phyloP scores from a whole-genome alignment of 2,888 invertebrate species.

The Archips crataeganus region DNA sequence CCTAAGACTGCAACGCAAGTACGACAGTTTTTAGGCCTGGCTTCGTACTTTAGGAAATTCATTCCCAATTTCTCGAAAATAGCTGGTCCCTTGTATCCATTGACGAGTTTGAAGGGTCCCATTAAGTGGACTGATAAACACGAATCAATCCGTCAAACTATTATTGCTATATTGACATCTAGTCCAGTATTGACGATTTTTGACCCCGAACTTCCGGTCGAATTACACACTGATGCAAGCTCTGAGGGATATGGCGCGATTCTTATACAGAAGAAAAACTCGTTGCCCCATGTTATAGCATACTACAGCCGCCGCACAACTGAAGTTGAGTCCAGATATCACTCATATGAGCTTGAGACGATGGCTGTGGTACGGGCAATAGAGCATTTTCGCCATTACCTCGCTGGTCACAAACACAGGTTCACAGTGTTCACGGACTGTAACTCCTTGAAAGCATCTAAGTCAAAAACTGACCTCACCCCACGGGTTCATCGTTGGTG shows the following conservation, averaged over 20 bases:
- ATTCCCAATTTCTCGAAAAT: conserved; percentile 11
- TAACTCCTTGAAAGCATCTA: conserved; percentile 41
- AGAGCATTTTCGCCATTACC: conserved; percentile 46
- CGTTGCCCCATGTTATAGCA: conserved; percentile 37
- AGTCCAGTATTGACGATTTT: conserved; percentile 48
- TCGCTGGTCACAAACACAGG: conserved; percentile 31
- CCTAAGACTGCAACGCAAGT: conserved; percentile 27
- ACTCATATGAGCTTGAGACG: conserved; percentile 47
- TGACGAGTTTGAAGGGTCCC: conserved; percentile 32
- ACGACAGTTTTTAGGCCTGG: conserved; percentile 24
- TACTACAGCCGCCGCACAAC: conserved; percentile 50
- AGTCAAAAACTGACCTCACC: conserved; percentile 48
- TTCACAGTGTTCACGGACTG: conserved; percentile 44
- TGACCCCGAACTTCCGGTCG: conserved; percentile 41
- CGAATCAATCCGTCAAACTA: background rate
- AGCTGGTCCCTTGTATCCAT: conserved; percentile 1
- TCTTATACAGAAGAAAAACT: conserved; percentile 44
- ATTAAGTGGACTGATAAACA: conserved; percentile 38
- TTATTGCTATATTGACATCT: conserved; percentile 18
- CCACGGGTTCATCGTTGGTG: conserved; percentile 52
- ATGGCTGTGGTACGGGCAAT: conserved; percentile 48
- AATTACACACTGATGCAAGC: conserved; percentile 48
- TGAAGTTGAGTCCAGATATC: conserved; percentile 44
- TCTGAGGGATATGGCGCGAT: conserved; percentile 45
- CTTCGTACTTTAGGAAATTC: conserved; percentile 25